Base-by-base conservation (phyloP, 1,140 invertebrate species). In the Drosophila busckii region DNA sequence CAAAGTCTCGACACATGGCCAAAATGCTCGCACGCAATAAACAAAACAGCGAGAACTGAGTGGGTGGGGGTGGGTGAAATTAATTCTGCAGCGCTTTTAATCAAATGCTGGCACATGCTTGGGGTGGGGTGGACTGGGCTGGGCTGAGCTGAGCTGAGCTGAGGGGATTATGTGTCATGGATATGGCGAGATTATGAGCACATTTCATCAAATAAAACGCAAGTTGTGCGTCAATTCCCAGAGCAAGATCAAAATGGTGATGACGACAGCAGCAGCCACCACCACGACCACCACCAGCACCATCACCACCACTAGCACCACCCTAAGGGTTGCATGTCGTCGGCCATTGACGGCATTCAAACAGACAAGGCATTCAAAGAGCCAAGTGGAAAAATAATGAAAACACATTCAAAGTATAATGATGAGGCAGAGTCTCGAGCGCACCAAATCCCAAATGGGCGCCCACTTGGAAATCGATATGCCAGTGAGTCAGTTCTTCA, bases 301-400 rank as follows among this genome's bases (percentile, higher is more conserved):
- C 34, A 8, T 3, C 40, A 42, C 15, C 31, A 49, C 4, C 59
- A 23, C 19, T n/a, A n/a, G 3, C 13, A 22, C n/a, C 35, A 44
- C 20, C 42, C 19, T 9, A 29, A 28, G 23, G 22, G 29, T 3
- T 35, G 40, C 61, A 55, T 70, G 56, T 73, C 59, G 63, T 63
- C 75, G 61, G 48, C 70, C 76, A 65, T 78, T 78, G 70, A 78
- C 50, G 80, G 65, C 82, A 84, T 82, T 84, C 63, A 65, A 80
- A 84, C 70, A 84, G 82, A 84, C 82, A 84, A 84, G 82, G 70
- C 85, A 70, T 85, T 85, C n/a, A n/a, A n/a, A n/a, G 82, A 85
- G 68, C 82, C 82, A 85, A 85, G 82, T 85, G 82, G 82, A 85
- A 85, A 85, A 85, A 85, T 85, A 85, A 85, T 85, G 82, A 85